phyloP scores from a whole-genome alignment of 2,113 vertebrate genomes.

The Sakesphorus luctuosus region DNA sequence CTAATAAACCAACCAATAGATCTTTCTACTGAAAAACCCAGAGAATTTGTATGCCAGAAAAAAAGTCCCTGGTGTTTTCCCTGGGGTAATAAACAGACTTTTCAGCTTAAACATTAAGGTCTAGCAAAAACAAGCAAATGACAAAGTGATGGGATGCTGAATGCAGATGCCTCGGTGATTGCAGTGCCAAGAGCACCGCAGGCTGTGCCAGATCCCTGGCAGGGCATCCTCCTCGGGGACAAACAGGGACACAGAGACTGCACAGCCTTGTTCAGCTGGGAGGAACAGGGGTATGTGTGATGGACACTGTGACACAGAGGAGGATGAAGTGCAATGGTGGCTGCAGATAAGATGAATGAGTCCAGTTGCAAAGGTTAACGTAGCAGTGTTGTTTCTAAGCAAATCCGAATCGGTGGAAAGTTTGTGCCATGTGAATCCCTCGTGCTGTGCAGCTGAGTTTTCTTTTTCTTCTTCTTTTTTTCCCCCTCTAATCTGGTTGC shows the following conservation, averaged over 20 bases:
- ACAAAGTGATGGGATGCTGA: neutral
- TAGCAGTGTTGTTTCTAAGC: neutral
- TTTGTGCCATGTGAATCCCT: neutral
- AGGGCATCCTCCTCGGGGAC: neutral
- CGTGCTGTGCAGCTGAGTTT: neutral
- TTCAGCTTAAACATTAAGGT: neutral
- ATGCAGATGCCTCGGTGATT: neutral
- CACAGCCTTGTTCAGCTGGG: neutral
- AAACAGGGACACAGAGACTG: neutral
- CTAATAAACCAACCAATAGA: neutral
- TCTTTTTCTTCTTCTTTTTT: neutral
- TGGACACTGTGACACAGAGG: neutral
- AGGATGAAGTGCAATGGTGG: fast-evolving
- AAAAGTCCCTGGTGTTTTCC: neutral
- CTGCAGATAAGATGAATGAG: fast-evolving
- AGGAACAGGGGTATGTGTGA: neutral
- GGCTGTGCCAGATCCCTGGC: neutral
- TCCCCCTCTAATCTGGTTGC: neutral
- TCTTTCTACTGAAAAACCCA: neutral
- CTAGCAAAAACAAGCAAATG: neutral
- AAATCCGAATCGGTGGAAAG: neutral
- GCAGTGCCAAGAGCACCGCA: fast-evolving
- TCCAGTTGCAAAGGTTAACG: neutral
- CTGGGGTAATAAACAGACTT: neutral
- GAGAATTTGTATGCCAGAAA: neutral